Conservation (phyloP, 2,797 vertebrate genomes). For the Molossus alvarezi region DNA sequence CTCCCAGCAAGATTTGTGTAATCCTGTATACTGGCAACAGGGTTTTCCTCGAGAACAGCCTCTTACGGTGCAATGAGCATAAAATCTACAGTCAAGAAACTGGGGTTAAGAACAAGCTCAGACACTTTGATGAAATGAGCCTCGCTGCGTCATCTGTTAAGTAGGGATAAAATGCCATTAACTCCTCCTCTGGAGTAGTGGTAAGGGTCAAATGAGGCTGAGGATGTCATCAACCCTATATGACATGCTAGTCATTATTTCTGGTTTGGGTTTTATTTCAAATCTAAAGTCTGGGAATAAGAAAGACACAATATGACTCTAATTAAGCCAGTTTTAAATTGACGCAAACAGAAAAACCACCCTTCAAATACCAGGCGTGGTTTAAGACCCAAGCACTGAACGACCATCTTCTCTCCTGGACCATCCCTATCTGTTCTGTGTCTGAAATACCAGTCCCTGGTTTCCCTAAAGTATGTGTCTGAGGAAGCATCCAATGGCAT, state of each 20-base stretch:
- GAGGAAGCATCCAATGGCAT: conserved; percentile 39
- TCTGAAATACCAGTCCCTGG: conserved; percentile 47
- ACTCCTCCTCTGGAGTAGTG: not conserved
- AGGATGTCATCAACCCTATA: not conserved
- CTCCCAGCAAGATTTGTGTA: conserved; percentile 44
- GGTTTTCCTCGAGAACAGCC: conserved; percentile 53
- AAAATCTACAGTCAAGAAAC: conserved; percentile 12
- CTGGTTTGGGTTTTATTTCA: not conserved
- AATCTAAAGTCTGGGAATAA: conserved; percentile 59
- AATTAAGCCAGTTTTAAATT: conserved; percentile 67
- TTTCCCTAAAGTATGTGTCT: conserved; percentile 9
- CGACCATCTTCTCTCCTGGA: conserved; percentile 3
- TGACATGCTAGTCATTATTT: conserved; percentile 44
- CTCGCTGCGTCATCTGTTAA: conserved; percentile 1
- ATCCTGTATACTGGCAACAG: not conserved
- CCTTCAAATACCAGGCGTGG: conserved; percentile 36
- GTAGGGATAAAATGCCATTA: not conserved
- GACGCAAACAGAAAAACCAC: conserved; percentile 66
- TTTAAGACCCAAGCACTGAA: conserved; percentile 39
- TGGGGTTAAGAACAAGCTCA: not conserved
- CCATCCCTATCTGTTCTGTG: not conserved
- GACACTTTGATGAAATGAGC: not conserved
- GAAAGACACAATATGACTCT: conserved; percentile 62
- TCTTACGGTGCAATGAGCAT: not conserved
- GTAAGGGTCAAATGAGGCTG: conserved; percentile 54